Evolutionary conservation across 2,113 vertebrate genomes (phyloP).

Genomic region (Lycaon pictus): DNA sequence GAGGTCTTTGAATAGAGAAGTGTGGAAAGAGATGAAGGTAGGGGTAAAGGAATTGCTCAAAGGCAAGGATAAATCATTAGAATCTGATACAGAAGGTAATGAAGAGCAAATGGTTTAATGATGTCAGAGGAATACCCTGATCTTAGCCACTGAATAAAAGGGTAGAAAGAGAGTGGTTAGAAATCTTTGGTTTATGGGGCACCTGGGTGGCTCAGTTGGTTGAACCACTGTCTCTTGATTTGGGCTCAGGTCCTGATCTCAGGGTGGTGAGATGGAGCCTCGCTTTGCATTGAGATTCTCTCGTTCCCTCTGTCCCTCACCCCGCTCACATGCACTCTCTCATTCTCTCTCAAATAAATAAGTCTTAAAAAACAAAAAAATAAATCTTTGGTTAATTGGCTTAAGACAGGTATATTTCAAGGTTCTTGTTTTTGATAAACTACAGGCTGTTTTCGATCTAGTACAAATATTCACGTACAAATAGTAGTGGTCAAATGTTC

Average conservation of each 20-base stretch:
- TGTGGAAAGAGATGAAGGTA: slow-evolving; percentile 38
- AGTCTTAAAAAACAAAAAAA: too few species aligned
- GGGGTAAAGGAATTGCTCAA: background rate
- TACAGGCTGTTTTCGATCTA: background rate
- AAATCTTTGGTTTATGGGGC: background rate
- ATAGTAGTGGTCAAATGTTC: slow-evolving; percentile 12
- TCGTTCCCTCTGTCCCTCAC: too few species aligned
- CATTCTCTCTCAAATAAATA: background rate
- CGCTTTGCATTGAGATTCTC: background rate
- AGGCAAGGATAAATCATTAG: background rate
- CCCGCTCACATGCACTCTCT: background rate
- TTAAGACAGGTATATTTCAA: slow-evolving; percentile 26
- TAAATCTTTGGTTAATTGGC: background rate
- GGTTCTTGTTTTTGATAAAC: background rate
- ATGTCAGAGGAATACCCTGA: background rate
- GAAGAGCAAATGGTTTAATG: background rate
- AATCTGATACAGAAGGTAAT: background rate
- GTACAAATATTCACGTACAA: background rate
- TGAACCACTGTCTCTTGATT: background rate
- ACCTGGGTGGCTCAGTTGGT: background rate
- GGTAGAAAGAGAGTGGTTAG: background rate
- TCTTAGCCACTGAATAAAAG: background rate
- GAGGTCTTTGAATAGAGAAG: background rate
- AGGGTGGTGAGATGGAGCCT: background rate
- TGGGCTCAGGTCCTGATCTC: background rate